Percentiles rank a stretch among this genome's conserved stretches.
These are phyloP conservation scores for Laodelphax striatellus DNA, from an alignment of 1,140 invertebrate species.

Conservation along the genomic window DNA sequence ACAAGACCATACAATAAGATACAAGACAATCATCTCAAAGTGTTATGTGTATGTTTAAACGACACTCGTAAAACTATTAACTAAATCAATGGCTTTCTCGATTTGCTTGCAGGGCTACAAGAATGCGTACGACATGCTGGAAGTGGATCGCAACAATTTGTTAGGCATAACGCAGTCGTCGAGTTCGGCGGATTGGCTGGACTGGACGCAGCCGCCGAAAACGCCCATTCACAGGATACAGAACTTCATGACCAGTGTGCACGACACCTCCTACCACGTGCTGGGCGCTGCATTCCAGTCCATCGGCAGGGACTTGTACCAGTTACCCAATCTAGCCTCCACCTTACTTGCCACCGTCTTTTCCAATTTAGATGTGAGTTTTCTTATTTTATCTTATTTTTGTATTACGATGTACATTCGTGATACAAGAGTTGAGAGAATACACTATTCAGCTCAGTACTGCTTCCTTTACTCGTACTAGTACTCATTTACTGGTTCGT, in stretches of 20 bases:
- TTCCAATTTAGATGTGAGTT: slow-evolving; percentile 46
- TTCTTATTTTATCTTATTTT: background rate
- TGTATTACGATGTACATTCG: too few species aligned
- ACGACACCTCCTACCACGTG: slow-evolving; percentile 66
- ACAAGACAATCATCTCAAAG: too few species aligned
- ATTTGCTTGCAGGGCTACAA: slow-evolving; percentile 43
- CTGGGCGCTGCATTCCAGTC: slow-evolving; percentile 64
- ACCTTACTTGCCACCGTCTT: slow-evolving; percentile 52
- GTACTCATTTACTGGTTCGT: too few species aligned
- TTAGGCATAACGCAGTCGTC: slow-evolving; percentile 36
- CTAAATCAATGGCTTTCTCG: too few species aligned
- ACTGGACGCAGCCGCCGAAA: slow-evolving; percentile 29
- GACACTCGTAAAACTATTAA: too few species aligned
- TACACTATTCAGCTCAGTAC: too few species aligned
- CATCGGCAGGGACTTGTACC: slow-evolving; percentile 72
- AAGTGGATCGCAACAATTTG: slow-evolving; percentile 54
- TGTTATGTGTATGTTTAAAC: too few species aligned
- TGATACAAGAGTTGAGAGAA: too few species aligned
- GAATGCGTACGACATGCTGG: slow-evolving; percentile 53
- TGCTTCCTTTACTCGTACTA: too few species aligned
- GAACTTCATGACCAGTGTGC: slow-evolving; percentile 53
- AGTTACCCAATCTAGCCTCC: slow-evolving; percentile 46
- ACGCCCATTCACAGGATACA: slow-evolving; percentile 35
- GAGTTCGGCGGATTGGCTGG: slow-evolving; percentile 11
- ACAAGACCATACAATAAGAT: too few species aligned